phyloP scores from a whole-genome alignment of 2,113 vertebrate species.

The Callorhinus ursinus region DNA sequence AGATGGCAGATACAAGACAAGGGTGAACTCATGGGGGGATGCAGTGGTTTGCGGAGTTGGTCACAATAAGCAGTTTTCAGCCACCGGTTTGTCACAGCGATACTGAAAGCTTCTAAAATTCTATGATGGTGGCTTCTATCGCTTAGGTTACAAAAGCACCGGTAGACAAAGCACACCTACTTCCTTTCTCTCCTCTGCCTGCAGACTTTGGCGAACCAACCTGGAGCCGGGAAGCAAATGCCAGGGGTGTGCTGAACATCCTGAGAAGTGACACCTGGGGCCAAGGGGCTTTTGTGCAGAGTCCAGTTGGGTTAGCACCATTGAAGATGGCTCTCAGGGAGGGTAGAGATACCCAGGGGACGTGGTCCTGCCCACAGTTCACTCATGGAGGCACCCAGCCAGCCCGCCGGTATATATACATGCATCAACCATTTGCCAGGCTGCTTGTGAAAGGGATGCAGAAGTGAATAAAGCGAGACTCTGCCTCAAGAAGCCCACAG shows the following conservation, averaged over 20 bases:
- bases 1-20: not conserved
- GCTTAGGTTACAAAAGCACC: not conserved
- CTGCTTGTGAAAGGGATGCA: not conserved
- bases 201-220: not conserved
- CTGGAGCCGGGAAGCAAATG: not conserved
- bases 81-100: not conserved
- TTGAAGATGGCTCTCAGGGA: not conserved
- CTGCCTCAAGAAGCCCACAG: not conserved
- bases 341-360: not conserved
- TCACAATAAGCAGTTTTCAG: not conserved
- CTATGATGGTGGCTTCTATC: not conserved
- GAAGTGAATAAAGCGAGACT: not conserved
- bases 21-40: not conserved
- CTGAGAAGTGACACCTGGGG: not conserved
- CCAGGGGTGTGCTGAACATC: not conserved
- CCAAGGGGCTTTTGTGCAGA: not conserved
- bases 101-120: constrained; percentile 3
- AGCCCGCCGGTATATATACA: not conserved
- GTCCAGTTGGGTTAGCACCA: not conserved
- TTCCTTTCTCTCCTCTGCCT: not conserved
- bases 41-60: not conserved
- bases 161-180: not conserved
- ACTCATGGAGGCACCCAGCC: not conserved
- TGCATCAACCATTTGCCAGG: not conserved
- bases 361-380: too few relatives aligned